These are phyloP conservation scores for Muscicapa comitata DNA, from an alignment of 2,797 vertebrate genomes.

Conservation along the genomic window DNA sequence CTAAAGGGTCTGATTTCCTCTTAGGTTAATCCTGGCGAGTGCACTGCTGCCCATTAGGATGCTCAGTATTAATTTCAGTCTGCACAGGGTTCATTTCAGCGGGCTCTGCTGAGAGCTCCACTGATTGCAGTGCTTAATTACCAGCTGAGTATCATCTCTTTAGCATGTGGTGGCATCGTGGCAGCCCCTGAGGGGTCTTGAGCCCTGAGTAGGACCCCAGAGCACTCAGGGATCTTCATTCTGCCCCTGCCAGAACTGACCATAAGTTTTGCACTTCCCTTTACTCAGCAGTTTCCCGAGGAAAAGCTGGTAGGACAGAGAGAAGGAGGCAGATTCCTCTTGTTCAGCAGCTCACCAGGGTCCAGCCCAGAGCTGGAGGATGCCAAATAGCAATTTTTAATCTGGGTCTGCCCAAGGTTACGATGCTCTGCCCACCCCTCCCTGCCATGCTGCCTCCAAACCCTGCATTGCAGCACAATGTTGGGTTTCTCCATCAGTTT, in stretches of 20 bases:
- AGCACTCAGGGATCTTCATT: rapidly evolving
- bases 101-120: constrained; percentile 3
- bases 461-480: constrained; percentile 52
- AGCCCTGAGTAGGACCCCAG: background rate
- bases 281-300: constrained; percentile 1
- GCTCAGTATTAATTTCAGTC: constrained; percentile 9
- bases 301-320: background rate
- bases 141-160: background rate
- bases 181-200: background rate
- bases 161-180: background rate
- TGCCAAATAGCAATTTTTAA: background rate
- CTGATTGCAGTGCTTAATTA: constrained; percentile 47
- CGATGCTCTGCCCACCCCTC: background rate
- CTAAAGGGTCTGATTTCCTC: background rate
- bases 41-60: constrained; percentile 21
- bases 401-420: constrained; percentile 31
- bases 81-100: constrained; percentile 18
- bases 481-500: constrained; percentile 1
- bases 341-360: background rate
- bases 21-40: background rate
- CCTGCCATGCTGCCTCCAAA: background rate
- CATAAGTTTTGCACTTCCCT: background rate
- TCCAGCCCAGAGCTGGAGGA: background rate
- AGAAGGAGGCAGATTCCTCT: background rate
- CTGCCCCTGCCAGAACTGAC: background rate